These are phyloP conservation scores for Heteropelma amictum DNA, from an alignment of 2,888 invertebrate species.

Conservation along the genomic window DNA sequence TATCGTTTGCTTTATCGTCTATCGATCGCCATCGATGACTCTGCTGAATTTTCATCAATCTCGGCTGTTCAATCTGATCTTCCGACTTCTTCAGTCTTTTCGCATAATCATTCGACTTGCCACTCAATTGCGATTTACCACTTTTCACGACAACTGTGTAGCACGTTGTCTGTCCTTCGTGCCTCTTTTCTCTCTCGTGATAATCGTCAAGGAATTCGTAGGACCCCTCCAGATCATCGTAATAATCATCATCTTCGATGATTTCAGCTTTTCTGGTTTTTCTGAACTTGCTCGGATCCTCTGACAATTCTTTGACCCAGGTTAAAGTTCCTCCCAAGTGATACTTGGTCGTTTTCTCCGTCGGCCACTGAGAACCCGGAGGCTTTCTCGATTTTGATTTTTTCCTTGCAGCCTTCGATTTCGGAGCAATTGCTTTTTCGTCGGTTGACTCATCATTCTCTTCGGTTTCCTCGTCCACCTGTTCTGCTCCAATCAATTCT, in stretches of 20 bases:
- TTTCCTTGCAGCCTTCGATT: background rate
- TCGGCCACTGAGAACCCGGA: slow-evolving; percentile 65
- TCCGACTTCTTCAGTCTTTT: slow-evolving; percentile 9
- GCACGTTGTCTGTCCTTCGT: slow-evolving; percentile 44
- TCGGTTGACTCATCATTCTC: background rate
- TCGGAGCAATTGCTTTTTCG: background rate
- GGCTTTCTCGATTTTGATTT: slow-evolving; percentile 37
- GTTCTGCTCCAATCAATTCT: slow-evolving; percentile 39
- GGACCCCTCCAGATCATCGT: slow-evolving; percentile 21
- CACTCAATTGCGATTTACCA: slow-evolving; percentile 5
- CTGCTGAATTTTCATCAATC: background rate
- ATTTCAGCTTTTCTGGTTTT: background rate
- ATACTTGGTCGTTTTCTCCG: slow-evolving; percentile 60
- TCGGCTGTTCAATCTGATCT: slow-evolving; percentile 38
- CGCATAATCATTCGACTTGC: background rate
- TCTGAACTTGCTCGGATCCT: slow-evolving; percentile 10
- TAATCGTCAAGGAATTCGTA: slow-evolving; percentile 1
- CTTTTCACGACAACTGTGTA: slow-evolving; percentile 51
- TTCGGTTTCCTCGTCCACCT: slow-evolving; percentile 3
- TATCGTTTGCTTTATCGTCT: background rate
- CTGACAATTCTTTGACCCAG: slow-evolving; percentile 61
- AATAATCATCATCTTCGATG: slow-evolving; percentile 15
- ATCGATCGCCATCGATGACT: slow-evolving; percentile 20
- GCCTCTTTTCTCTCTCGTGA: slow-evolving; percentile 2
- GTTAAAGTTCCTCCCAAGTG: slow-evolving; percentile 64